Conservation (phyloP, 2,113 vertebrate genomes). For the Dicentrarchus labrax region DNA sequence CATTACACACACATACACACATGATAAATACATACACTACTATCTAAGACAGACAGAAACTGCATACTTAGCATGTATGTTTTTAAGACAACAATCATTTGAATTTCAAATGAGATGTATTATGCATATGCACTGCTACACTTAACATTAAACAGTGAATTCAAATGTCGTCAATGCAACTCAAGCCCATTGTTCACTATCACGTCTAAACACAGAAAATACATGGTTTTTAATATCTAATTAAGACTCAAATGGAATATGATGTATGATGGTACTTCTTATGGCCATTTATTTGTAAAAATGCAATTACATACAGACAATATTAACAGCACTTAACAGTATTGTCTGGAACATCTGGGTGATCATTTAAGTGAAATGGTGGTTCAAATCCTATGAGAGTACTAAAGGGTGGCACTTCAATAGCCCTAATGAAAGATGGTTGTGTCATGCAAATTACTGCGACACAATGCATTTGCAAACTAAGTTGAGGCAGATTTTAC, state of each 20-base stretch:
- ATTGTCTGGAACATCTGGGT: constrained; percentile 12
- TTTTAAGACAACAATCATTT: constrained; percentile 28
- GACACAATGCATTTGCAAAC: constrained; percentile 4
- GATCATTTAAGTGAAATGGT: constrained; percentile 4
- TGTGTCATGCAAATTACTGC: constrained; percentile 15
- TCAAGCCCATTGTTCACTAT: background rate
- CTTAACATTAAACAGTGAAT: constrained; percentile 15
- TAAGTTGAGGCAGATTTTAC: background rate
- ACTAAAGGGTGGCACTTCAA: constrained; percentile 2
- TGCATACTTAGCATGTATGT: constrained; percentile 14
- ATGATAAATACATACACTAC: constrained; percentile 29
- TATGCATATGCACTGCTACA: background rate
- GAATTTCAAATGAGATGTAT: constrained; percentile 49
- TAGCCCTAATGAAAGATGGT: constrained; percentile 14
- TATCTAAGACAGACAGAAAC: constrained; percentile 16
- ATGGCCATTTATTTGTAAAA: background rate
- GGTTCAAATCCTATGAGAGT: constrained; percentile 19
- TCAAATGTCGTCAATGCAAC: background rate
- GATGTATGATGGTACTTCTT: background rate
- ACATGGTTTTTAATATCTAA: background rate
- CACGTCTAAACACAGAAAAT: background rate
- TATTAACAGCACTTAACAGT: constrained; percentile 17
- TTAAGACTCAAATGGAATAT: background rate
- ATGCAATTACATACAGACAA: background rate
- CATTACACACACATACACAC: constrained; percentile 23